phyloP scores from a whole-genome alignment of 2,797 vertebrate species.

The Meda fulgida region DNA sequence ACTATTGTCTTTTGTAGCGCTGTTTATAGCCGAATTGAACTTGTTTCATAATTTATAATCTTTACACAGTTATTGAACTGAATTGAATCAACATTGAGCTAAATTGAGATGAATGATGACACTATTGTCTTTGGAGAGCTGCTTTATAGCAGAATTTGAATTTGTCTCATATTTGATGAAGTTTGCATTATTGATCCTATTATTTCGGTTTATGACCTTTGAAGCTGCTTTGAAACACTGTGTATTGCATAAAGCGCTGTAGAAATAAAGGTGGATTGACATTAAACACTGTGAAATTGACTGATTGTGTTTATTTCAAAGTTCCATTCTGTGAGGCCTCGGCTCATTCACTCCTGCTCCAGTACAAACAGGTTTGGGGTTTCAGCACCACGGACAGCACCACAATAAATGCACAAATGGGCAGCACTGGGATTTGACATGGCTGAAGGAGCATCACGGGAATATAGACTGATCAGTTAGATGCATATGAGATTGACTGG shows the following conservation, averaged over 20 bases:
- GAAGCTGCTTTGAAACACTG: not conserved
- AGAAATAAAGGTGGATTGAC: not conserved
- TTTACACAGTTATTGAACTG: not conserved
- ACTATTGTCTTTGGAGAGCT: not conserved
- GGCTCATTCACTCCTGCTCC: not conserved
- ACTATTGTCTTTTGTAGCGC: too few relatives aligned
- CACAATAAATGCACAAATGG: not conserved
- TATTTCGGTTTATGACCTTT: not conserved
- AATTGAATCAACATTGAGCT: not conserved
- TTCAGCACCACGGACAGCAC: constrained; percentile 11
- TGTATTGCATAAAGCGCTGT: not conserved
- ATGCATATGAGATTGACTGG: constrained; percentile 9
- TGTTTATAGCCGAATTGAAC: not conserved
- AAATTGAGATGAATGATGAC: not conserved
- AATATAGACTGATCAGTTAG: not conserved
- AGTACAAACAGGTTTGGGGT: not conserved
- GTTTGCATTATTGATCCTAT: not conserved
- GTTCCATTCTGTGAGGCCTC: not conserved
- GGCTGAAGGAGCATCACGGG: not conserved
- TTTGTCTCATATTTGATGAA: not conserved
- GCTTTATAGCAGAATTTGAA: not conserved
- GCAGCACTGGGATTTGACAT: constrained; percentile 17
- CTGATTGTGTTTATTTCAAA: constrained; percentile 1
- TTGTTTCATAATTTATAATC: not conserved
- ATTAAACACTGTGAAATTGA: constrained; percentile 1